Base-by-base conservation (phyloP, 2,797 vertebrate species). In the Chrosomus eos region DNA sequence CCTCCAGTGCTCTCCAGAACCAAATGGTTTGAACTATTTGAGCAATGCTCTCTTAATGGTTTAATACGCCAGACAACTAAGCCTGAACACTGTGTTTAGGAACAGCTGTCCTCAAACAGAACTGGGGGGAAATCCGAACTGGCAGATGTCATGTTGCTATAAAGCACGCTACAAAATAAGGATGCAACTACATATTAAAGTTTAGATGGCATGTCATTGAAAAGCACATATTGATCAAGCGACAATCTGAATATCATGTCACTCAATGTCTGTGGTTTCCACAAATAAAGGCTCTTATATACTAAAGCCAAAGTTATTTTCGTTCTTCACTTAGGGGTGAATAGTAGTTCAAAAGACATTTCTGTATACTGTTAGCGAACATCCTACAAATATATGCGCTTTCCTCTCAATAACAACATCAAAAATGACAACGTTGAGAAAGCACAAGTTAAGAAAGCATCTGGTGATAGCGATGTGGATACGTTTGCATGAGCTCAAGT, bases 141-240 rank as follows among this genome's bases (percentile, higher is more conserved):
- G 48, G 94, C 92, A 84, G 91, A 95, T 95, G 94, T 95, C 96
- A 93, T 92, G 95, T 93, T 96, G 96, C 95, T 94, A 85, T 75
- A 36, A 94, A 94, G 92, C 94, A 91, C 94, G 95, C 95, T 95
- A 93, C 95, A 97, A 95, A 91, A 94, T 90, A 89, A 91, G 91
- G 96, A 96, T 97, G 97, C 97, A 43, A 43, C 36, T 21, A 11
- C 33, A 77, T 77, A 62, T 62, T 77, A 3, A 26, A 60, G 53
- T 77, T 77, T 28, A 26, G 36, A 77, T n/a, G 8, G 14, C 16
- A 40, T 62, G 60, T 3, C 60, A 8, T 64, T 31, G 26, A 16
- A 62, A 62, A 62, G 60, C 26, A 28, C 60, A 28, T 14, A 7
- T 28, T 16, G 60, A 64, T 31, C 14, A 64, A 64, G 60, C 1